A percentile compares a stretch with the other conserved stretches of the same genome.
phyloP scores from a whole-genome alignment of 2,113 vertebrate species.

The Bos javanicus region DNA sequence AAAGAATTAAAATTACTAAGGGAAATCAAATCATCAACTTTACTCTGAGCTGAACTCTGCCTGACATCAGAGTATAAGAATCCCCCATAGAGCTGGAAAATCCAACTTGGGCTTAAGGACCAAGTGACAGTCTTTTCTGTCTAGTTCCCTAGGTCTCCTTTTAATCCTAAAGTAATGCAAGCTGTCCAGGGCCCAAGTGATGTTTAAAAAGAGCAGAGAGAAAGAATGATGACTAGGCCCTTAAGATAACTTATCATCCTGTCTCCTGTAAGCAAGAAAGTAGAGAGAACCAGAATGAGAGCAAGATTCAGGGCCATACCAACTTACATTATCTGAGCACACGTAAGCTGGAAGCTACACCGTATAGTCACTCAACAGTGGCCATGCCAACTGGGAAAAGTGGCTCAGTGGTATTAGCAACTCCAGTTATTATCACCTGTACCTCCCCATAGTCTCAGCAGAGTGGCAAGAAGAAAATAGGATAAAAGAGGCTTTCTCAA shows the following conservation, averaged over 20 bases:
- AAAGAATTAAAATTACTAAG: neutral
- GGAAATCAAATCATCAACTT: neutral
- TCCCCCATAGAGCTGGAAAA: neutral
- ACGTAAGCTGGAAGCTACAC: neutral
- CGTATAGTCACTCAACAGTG: neutral
- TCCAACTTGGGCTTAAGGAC: neutral
- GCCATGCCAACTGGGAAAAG: neutral
- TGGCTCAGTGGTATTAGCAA: neutral
- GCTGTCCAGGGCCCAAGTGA: neutral
- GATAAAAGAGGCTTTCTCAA: neutral
- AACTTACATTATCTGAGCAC: neutral
- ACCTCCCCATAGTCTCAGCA: neutral
- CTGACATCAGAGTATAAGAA: neutral
- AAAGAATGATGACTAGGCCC: neutral
- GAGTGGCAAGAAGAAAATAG: neutral
- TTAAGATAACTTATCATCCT: neutral
- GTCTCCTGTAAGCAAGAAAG: neutral
- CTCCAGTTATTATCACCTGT: neutral
- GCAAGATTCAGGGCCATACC: neutral
- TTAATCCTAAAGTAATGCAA: neutral
- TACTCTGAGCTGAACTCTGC: neutral
- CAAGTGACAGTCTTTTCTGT: neutral
- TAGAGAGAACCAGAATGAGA: neutral
- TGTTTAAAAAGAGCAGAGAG: neutral
- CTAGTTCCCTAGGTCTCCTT: neutral